Evolutionary conservation across 2,888 invertebrate species (phyloP).

Genomic region (Galerucella nymphaeae): DNA sequence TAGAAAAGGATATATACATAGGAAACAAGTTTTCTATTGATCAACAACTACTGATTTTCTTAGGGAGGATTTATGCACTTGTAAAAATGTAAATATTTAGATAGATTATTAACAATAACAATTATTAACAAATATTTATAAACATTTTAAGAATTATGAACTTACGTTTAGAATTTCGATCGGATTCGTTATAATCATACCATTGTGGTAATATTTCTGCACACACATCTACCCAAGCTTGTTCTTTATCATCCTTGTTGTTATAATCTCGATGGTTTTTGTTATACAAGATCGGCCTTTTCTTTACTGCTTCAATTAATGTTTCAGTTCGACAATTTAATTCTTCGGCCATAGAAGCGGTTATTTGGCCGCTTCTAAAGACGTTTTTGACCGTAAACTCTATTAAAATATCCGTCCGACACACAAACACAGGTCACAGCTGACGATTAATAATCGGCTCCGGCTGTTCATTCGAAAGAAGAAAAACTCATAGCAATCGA

Average conservation of each 20-base stretch:
- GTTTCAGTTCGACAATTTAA: constrained; percentile 6
- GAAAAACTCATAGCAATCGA: not conserved
- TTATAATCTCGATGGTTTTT: constrained; percentile 20
- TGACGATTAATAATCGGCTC: not conserved
- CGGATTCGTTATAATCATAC: constrained; percentile 8
- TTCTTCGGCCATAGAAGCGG: constrained; percentile 22
- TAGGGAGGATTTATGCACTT: constrained; percentile 18
- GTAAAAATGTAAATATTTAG: constrained; percentile 4
- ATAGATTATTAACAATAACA: not conserved
- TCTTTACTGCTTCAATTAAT: constrained; percentile 19
- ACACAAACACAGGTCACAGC: constrained; percentile 8
- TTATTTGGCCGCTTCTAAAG: constrained; percentile 23
- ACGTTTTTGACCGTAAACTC: constrained; percentile 10
- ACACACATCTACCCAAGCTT: constrained; percentile 19
- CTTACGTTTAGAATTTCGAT: constrained; percentile 24
- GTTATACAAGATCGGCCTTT: constrained; percentile 15
- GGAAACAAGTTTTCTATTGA: not conserved
- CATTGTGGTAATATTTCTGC: constrained; percentile 21
- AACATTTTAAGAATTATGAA: not conserved
- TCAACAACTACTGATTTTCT: not conserved
- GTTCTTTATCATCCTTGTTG: constrained; percentile 24
- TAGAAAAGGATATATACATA: not conserved
- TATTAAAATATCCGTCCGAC: constrained; percentile 21
- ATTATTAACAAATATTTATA: not conserved
- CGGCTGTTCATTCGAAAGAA: not conserved